phyloP scores from a whole-genome alignment of 2,797 vertebrate genomes.

The Mus minutoides region DNA sequence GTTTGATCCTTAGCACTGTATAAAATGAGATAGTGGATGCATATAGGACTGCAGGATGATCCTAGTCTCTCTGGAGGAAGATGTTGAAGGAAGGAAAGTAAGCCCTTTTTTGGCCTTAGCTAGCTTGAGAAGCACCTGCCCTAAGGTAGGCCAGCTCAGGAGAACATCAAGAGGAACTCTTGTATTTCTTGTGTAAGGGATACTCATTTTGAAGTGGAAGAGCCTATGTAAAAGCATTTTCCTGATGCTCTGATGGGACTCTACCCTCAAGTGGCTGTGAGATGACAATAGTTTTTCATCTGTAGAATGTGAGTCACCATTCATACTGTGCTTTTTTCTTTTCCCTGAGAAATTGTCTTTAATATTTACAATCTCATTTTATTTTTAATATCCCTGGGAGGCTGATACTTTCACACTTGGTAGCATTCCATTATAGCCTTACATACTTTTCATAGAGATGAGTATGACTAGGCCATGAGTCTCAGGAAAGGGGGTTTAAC shows the following conservation, averaged over 20 bases:
- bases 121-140: background rate
- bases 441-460: background rate
- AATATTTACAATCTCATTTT: background rate
- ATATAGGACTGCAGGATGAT: background rate
- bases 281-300: background rate
- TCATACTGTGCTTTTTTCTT: background rate
- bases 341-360: background rate
- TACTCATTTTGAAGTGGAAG: background rate
- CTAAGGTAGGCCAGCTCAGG: background rate
- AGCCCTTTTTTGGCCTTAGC: fast-evolving
- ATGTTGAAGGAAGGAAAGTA: background rate
- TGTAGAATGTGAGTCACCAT: background rate
- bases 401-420: background rate
- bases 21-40: background rate
- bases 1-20: background rate
- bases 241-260: background rate
- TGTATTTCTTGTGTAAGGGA: background rate
- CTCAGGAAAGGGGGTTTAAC: background rate
- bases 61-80: background rate
- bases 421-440: background rate
- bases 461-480: background rate
- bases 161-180: background rate
- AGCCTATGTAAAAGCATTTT: background rate
- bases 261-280: background rate
- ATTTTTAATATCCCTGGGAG: background rate